phyloP scores from a whole-genome alignment of 1,140 invertebrate species.

The Globodera rostochiensis region DNA sequence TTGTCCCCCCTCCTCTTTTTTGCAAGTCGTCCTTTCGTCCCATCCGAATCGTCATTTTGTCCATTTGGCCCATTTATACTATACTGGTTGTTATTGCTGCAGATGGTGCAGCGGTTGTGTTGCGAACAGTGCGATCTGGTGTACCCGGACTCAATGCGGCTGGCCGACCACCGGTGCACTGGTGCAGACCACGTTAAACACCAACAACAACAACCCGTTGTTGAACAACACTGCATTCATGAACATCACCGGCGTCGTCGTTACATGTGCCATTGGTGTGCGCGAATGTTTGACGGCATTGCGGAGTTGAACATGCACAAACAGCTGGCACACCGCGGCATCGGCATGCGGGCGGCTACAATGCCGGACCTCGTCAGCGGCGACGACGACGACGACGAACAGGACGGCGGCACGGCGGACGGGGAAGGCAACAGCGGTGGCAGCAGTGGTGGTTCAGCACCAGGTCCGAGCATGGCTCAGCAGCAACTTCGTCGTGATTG shows the following conservation, averaged over 20 bases:
- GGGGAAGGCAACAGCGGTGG: background rate
- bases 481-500: background rate
- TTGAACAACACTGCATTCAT: background rate
- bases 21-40: too few relatives aligned
- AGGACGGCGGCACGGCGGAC: background rate
- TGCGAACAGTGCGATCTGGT: too few relatives aligned
- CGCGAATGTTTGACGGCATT: background rate
- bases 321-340: background rate
- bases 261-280: conserved; percentile 19
- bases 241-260: background rate
- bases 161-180: too few relatives aligned
- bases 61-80: too few relatives aligned
- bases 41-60: too few relatives aligned
- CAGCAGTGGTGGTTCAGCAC: background rate
- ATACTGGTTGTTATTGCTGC: too few relatives aligned
- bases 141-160: too few relatives aligned
- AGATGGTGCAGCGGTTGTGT: too few relatives aligned
- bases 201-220: background rate
- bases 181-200: too few relatives aligned
- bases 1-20: too few relatives aligned
- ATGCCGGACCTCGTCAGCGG: background rate
- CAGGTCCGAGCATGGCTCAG: background rate
- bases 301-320: conserved; percentile 8
- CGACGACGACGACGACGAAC: background rate
- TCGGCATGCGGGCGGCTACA: background rate